Percentiles rank a stretch among this genome's conserved stretches.
These are phyloP conservation scores for Cichlasoma orientale DNA, from an alignment of 2,797 vertebrate species.

Conservation along the genomic window DNA sequence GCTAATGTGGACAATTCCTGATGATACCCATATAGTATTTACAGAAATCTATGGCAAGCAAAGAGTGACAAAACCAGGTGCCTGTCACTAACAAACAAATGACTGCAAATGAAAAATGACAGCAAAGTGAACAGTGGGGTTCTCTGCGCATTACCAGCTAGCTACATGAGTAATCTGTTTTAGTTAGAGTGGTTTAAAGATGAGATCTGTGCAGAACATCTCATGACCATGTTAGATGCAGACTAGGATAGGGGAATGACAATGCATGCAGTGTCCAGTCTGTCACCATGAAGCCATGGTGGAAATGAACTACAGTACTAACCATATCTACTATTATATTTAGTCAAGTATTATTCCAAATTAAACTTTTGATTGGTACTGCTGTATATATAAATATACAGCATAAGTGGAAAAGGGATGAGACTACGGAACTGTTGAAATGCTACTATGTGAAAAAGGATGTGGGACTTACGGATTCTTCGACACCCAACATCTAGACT, in stretches of 20 bases:
- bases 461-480: too few relatives aligned
- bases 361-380: too few relatives aligned
- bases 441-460: too few relatives aligned
- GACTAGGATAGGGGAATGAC: background rate
- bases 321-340: background rate
- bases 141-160: background rate
- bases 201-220: background rate
- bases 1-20: background rate
- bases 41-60: background rate
- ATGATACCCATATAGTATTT: background rate
- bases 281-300: background rate
- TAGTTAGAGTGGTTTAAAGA: background rate
- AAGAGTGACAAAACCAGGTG: background rate
- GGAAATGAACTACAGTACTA: background rate
- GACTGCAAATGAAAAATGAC: background rate
- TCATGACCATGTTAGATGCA: background rate
- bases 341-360: too few relatives aligned
- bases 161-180: background rate
- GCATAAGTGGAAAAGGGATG: too few relatives aligned
- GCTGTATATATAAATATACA: too few relatives aligned
- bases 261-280: background rate
- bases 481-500: too few relatives aligned
- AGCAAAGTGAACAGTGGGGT: background rate
- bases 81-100: background rate
- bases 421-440: too few relatives aligned